Base-by-base conservation (phyloP, 2,113 vertebrate species). In the Sakesphorus luctuosus region DNA sequence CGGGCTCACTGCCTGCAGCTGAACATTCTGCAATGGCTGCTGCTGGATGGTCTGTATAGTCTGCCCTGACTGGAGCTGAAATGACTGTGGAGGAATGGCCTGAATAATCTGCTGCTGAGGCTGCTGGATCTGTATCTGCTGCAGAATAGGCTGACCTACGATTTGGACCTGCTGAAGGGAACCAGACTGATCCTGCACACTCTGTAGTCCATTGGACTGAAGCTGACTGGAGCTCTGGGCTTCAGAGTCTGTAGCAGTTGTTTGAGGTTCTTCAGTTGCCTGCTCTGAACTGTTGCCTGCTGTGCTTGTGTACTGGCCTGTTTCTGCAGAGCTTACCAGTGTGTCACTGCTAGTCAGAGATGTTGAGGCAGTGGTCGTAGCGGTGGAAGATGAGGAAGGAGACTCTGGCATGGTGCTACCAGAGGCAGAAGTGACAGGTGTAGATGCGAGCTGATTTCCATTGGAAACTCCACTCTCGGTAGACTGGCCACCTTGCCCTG, bases 91-190 rank as follows among this genome's bases (percentile, higher is more conserved):
- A 76, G 98, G 98, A 92, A 98, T 98, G 72, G 98, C 98, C 96
- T 99, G 98, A 95, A 98, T 97, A 19, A 98, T 98, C 95, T 98
- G 98, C 81, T 98, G 98, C 79, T 98, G 99, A 69, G 98, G 98
- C 96, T 98, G 98, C 59, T 99, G 99, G 87, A 99, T 98, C 98
- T 99, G 99, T 89, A 99, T 99, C 97, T 99, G 99, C 86, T 99
- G 99, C 71, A 99, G 97, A 86, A 99, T 96, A 76, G 99, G 99
- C 95, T 99, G 99, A 46, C 99, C 99, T 92, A 99, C 99, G 6
- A 99, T 99, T 88, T 99, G 98, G 62, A 99, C 99, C 97, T 99
- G 99, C 96, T 99, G 99, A 94, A 99, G 98, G 82, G 98, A 98
- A 87, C 98, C 98, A 2, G 98, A 93, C 61, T 98, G 97, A 55